These are phyloP conservation scores for Parnassius apollo DNA, from an alignment of 2,888 invertebrate species.

Conservation along the genomic window DNA sequence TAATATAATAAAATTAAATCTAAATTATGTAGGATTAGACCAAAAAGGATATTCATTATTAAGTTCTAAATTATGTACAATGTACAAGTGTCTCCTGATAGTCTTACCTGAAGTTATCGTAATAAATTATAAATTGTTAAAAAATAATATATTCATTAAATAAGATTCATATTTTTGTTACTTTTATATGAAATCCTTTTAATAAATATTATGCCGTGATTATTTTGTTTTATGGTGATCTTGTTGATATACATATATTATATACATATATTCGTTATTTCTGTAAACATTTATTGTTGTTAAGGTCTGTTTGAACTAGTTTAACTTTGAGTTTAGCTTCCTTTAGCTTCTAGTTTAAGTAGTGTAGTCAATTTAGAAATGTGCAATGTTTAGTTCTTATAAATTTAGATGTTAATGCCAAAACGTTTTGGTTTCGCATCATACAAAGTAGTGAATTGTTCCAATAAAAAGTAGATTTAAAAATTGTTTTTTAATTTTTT, in stretches of 20 bases:
- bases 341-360: constrained; percentile 22
- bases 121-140: constrained; percentile 11
- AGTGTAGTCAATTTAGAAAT: constrained; percentile 51
- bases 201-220: constrained; percentile 14
- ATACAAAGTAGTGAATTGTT: constrained; percentile 78
- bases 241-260: constrained; percentile 7
- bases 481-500: constrained; percentile 37
- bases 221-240: constrained; percentile 14
- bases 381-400: constrained; percentile 75
- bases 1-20: constrained; percentile 16
- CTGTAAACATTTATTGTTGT: constrained; percentile 6
- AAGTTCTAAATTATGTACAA: not conserved
- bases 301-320: constrained; percentile 14
- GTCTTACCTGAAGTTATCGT: not conserved
- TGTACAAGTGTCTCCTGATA: not conserved
- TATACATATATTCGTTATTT: constrained; percentile 17
- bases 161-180: constrained; percentile 22
- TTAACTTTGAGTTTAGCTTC: constrained; percentile 11
- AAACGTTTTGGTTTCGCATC: constrained; percentile 69
- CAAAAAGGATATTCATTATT: constrained; percentile 2
- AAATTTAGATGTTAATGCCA: constrained; percentile 67
- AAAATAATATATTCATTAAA: constrained; percentile 18
- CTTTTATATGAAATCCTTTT: constrained; percentile 18
- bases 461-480: constrained; percentile 64
- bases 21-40: constrained; percentile 19